A percentile compares a stretch with the other conserved stretches of the same genome.
These are phyloP conservation scores for Amyelois transitella DNA, from an alignment of 1,140 invertebrate genomes.

Conservation along the genomic window DNA sequence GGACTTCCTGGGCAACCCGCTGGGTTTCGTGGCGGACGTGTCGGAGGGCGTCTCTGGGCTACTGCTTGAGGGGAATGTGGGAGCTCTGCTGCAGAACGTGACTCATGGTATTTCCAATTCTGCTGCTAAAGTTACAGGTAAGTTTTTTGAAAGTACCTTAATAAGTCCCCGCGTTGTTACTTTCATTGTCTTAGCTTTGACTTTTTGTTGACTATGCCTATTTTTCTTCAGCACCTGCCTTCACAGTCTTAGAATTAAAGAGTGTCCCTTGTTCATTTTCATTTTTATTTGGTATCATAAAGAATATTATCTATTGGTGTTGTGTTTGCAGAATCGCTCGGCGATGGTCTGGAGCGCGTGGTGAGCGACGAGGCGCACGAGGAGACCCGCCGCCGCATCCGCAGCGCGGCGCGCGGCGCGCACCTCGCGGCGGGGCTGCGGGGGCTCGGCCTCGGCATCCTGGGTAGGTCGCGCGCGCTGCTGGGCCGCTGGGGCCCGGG, in stretches of 20 bases:
- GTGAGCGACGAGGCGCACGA: constrained; percentile 93
- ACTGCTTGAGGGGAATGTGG: constrained; percentile 92
- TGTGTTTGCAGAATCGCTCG: constrained; percentile 82
- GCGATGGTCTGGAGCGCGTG: constrained; percentile 91
- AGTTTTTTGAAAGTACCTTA: neutral
- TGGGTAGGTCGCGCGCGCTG: constrained; percentile 75
- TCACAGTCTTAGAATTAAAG: neutral
- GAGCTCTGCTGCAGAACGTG: constrained; percentile 94
- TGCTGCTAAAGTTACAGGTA: constrained; percentile 91
- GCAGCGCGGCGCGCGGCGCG: constrained; percentile 78
- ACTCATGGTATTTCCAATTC: constrained; percentile 98
- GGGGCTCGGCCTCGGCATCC: constrained; percentile 93
- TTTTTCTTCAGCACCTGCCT: neutral
- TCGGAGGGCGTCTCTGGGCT: constrained; percentile 95
- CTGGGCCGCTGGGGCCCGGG: neutral
- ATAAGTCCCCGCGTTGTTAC: neutral
- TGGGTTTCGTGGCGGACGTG: constrained; percentile 96
- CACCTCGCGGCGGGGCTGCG: constrained; percentile 94
- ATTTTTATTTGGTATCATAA: neutral
- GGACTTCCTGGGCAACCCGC: constrained; percentile 97
- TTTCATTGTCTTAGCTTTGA: neutral
- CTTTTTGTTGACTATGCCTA: neutral
- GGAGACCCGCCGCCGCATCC: constrained; percentile 87
- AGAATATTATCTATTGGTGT: neutral
- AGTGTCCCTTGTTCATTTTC: neutral